Base-by-base conservation (phyloP, 2,888 invertebrate genomes). In the Psylliodes chrysocephalus region DNA sequence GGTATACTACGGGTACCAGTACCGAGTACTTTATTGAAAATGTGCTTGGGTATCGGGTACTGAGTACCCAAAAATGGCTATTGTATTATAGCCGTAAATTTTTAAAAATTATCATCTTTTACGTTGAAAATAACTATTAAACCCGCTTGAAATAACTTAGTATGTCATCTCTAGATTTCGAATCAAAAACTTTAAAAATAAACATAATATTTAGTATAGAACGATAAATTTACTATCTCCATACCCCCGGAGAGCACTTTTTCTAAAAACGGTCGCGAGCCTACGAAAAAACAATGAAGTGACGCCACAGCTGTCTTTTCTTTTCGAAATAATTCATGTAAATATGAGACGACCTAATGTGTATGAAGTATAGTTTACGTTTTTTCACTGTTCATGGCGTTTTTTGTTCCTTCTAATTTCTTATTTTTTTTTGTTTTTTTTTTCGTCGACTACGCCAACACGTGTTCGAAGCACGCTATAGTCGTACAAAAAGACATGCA, bases 211-310 rank as follows among this genome's bases (percentile, higher is more conserved):
- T 57, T 25, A 35, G n/a, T 12, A 28, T 14, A 8, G 12, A 19
- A 7, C 22, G 54, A 54, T 54, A 56, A 56, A 47, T 47, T 33
- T 35, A 56, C 19, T 57, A 57, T 57, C 22, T 28, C 28, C 51
- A 33, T 55, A 69, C 73, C 69, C 73, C 73, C 71, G 71, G 69
- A 69, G 61, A 56, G 73, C n/a, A n/a, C n/a, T 67, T 49, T 61
- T 66, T 70, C 73, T 72, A 73, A 73, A 73, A 73, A 70, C 73
- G 60, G 72, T 72, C 72, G 72, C 72, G 73, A 68, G 72, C 72
- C 72, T 59, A 60, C 44, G 63, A 73, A 73, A 72, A 73, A 73
- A 73, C 71, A 71, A 72, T 71, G 67, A 63, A 60, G 60, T 63
- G 69, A 64, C 67, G 64, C 54, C 67, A 57, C 72, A 73, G 72